Evolutionary conservation across 1,140 invertebrate genomes (phyloP).

Genomic region (Drosophila tani): DNA sequence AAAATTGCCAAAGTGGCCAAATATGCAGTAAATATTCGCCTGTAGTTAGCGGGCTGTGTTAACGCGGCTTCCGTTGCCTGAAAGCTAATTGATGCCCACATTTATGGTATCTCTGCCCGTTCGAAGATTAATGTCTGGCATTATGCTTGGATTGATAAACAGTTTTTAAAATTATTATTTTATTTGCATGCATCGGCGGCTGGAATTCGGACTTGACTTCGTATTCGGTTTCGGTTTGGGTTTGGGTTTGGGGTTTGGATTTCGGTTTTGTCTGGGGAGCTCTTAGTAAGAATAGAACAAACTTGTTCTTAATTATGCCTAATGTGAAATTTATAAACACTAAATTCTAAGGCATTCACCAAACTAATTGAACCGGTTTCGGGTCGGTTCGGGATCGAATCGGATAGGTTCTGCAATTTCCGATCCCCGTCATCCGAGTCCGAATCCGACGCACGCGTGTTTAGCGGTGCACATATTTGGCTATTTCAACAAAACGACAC

Average conservation of each 20-base stretch:
- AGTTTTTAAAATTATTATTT: conserved; percentile 38
- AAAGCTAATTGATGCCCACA: conserved; percentile 41
- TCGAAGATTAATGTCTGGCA: conserved; percentile 48
- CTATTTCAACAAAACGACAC: conserved; percentile 40
- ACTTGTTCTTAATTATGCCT: conserved; percentile 67
- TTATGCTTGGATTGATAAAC: conserved; percentile 44
- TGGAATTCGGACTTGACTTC: conserved; percentile 25
- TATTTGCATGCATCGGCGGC: conserved; percentile 40
- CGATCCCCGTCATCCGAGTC: conserved; percentile 40
- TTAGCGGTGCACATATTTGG: conserved; percentile 38
- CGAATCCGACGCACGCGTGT: conserved; percentile 27
- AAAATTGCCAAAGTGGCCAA: conserved; percentile 19
- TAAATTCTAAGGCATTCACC: conserved; percentile 61
- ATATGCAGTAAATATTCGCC: conserved; percentile 26
- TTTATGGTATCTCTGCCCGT: conserved; percentile 16
- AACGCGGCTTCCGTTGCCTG: conserved; percentile 34
- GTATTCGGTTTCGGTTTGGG: not conserved
- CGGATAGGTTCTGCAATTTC: conserved; percentile 40
- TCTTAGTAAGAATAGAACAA: conserved; percentile 48
- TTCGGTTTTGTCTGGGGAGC: conserved; percentile 17
- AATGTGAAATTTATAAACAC: conserved; percentile 65
- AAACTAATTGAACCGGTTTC: conserved; percentile 64
- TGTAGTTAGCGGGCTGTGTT: conserved; percentile 37
- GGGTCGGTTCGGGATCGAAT: conserved; percentile 25
- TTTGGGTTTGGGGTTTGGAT: not conserved